Evolutionary conservation across 2,888 invertebrate species (phyloP).

Genomic region (Gandaritis pyraliata): DNA sequence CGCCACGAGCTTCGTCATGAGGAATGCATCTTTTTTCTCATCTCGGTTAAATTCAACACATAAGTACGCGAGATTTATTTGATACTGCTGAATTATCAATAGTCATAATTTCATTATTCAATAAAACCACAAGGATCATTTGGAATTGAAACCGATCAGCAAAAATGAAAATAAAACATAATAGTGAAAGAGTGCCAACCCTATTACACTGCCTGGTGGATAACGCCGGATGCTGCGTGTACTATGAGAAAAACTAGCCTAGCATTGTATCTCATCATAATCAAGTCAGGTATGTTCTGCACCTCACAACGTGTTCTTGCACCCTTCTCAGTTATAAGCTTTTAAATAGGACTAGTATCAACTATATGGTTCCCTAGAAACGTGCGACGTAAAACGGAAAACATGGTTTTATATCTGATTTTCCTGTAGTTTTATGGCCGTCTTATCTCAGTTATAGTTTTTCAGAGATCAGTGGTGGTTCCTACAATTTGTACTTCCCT

Average conservation of each 20-base stretch:
- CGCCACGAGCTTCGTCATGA: too few relatives aligned
- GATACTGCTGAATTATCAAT: too few relatives aligned
- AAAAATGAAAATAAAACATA: too few relatives aligned
- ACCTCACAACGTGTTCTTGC: constrained; percentile 14
- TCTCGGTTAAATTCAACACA: too few relatives aligned
- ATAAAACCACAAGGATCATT: too few relatives aligned
- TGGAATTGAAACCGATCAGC: too few relatives aligned
- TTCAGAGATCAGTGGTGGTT: background rate
- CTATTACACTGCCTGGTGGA: background rate
- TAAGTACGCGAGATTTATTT: too few relatives aligned
- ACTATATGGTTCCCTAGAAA: constrained; percentile 2
- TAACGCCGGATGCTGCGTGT: constrained; percentile 18
- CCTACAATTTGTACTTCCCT: constrained; percentile 14
- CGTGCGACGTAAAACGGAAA: background rate
- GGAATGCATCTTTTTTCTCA: too few relatives aligned
- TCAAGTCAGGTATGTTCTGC: constrained; percentile 15
- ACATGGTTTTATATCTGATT: background rate
- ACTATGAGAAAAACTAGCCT: constrained; percentile 23
- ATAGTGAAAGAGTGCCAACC: constrained; percentile 1
- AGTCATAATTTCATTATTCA: too few relatives aligned
- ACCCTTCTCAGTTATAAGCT: constrained; percentile 10
- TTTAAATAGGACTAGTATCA: constrained; percentile 11
- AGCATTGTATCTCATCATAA: constrained; percentile 21
- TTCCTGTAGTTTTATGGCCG: background rate
- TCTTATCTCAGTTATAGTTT: background rate